Conservation (phyloP, 2,797 vertebrate species). For the Thripadectes ignobilis region DNA sequence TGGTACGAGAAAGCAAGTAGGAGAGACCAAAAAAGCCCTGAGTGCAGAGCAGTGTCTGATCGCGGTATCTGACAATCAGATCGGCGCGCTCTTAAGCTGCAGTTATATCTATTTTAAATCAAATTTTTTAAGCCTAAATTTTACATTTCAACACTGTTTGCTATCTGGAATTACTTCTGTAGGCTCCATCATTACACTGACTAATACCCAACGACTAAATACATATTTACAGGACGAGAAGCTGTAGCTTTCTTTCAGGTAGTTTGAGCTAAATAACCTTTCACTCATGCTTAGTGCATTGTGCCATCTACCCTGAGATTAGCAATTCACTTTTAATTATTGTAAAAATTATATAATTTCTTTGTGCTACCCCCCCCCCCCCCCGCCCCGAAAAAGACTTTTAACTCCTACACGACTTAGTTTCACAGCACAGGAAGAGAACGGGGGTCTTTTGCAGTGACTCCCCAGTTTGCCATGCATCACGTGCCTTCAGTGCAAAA, state of each 20-base stretch:
- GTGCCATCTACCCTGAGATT: background rate
- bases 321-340: background rate
- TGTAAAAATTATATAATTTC: background rate
- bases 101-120: background rate
- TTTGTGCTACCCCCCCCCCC: background rate
- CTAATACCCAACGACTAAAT: constrained; percentile 8
- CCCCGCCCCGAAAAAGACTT: background rate
- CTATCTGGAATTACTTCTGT: background rate
- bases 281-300: background rate
- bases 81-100: background rate
- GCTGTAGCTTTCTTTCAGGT: background rate
- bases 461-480: accelerated
- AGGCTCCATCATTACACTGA: background rate
- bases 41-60: background rate
- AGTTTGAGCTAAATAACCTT: background rate
- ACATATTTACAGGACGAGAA: background rate
- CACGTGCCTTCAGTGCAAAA: background rate
- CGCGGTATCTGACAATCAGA: background rate
- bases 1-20: constrained; percentile 21
- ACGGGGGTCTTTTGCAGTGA: background rate
- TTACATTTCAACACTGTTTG: background rate
- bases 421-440: background rate
- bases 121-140: background rate
- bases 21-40: background rate
- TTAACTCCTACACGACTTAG: background rate